Evolutionary conservation across 1,140 invertebrate species (phyloP), one percentile per base, ranked within the genome.

Genomic region (Drosophila kanapiae): DNA sequence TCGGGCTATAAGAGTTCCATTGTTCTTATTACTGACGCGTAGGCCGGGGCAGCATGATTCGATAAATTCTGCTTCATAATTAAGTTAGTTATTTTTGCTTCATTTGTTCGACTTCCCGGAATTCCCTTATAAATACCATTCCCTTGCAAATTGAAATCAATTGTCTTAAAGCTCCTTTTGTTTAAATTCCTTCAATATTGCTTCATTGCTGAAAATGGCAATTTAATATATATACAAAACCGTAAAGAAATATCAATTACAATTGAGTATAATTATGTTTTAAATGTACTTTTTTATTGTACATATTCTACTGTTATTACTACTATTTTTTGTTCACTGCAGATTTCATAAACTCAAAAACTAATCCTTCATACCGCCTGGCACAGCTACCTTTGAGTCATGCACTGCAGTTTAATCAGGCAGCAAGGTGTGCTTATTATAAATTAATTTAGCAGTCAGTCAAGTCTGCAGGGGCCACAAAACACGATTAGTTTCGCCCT

Each of bases 361-460:
- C 9, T 10, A 35, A 69, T 49, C 18, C 18, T 5, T 9, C 11
- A 35, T 35, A 35, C 23, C 53, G 13, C n/a, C 40, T 42, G 45
- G 4, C 7, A 23, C 4, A 10, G 2, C 4, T 29, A 29, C 31
- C 54, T 38, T 49, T 64, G 56, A 51, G 18, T 58, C 14, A 2
- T 42, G 42, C 38, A 42, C 45, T 48, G 75, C 56, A 69, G 40
- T 62, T 82, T 83, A 82, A 82, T 82, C 69, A 82, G 54, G 45
- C 68, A 33, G 40, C 54, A 57, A 60, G 63, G 54, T 77, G 54
- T 38, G 65, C 67, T 64, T 80, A 80, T 77, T 64, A 80, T 72
- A 61, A 85, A 77, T 85, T 80, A 80, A 85, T 84, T 80, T 43
- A 51, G 48, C 59, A 79, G 45, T 45, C 62, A 64, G 61, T 67